Evolutionary conservation across 2,888 invertebrate species (phyloP).

Genomic region (Philereme transversata): DNA sequence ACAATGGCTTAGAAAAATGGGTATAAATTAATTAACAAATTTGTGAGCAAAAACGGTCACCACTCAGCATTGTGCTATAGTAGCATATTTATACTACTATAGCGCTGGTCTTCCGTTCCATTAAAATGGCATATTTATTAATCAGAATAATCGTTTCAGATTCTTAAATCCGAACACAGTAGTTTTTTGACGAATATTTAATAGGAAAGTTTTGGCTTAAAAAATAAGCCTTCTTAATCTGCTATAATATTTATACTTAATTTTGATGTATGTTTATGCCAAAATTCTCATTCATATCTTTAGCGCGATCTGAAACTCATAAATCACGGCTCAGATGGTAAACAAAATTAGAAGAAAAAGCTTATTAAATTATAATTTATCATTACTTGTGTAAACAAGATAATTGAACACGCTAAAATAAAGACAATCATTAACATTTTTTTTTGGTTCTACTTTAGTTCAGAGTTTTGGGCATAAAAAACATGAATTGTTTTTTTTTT

Average conservation of each 20-base stretch:
- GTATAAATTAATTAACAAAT: too few relatives aligned
- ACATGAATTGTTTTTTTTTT: too few relatives aligned
- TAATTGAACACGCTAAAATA: not conserved
- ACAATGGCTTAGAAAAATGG: too few relatives aligned
- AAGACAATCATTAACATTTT: not conserved
- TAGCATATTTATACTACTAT: too few relatives aligned
- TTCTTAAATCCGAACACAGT: too few relatives aligned
- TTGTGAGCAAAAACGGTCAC: too few relatives aligned
- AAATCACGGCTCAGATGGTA: not conserved
- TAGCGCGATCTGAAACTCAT: conserved; percentile 11
- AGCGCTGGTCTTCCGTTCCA: too few relatives aligned
- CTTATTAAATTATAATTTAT: conserved; percentile 12
- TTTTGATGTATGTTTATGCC: not conserved
- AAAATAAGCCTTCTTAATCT: conserved; percentile 5
- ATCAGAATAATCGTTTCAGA: too few relatives aligned
- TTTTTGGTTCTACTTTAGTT: not conserved
- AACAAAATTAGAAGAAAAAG: not conserved
- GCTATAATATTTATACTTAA: not conserved
- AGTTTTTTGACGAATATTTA: not conserved
- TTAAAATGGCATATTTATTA: too few relatives aligned
- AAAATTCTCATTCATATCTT: conserved; percentile 13
- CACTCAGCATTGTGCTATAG: too few relatives aligned
- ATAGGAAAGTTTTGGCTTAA: not conserved
- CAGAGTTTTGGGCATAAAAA: too few relatives aligned
- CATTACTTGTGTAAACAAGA: too few relatives aligned